Evolutionary conservation across 2,888 invertebrate species (phyloP), one percentile per base, ranked within the genome.

Genomic region (Erpobdella octoculata): DNA sequence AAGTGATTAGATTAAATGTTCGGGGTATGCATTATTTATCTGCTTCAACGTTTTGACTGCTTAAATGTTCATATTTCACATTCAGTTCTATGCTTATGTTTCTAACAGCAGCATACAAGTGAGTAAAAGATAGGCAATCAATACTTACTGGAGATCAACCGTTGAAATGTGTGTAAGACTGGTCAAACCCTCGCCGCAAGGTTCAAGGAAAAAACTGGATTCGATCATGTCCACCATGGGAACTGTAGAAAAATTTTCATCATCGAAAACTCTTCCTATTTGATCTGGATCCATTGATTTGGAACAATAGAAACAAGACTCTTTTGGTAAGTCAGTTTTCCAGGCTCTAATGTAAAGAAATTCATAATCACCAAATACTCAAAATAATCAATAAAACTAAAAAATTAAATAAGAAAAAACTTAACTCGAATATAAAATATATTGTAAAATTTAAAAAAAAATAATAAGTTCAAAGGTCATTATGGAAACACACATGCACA

Each of bases 91-190:
- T n/a, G n/a, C n/a, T n/a, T n/a, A n/a, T n/a, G n/a, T n/a, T n/a
- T n/a, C n/a, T n/a, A n/a, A n/a, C n/a, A n/a, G n/a, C n/a, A n/a
- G n/a, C n/a, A n/a, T n/a, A n/a, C n/a, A n/a, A n/a, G n/a, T n/a
- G n/a, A n/a, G n/a, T n/a, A n/a, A n/a, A n/a, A n/a, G n/a, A n/a
- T n/a, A n/a, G n/a, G n/a, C n/a, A n/a, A n/a, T n/a, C n/a, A n/a
- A n/a, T n/a, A 21, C 62, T 62, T 33, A 62, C 62, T 33, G 21
- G 35, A 62, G 62, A 62, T 62, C 62, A n/a, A 62, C 33, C 28
- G 62, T 62, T 28, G 35, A 35, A 31, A 62, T 62, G 62, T 62
- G 62, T 9, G 62, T 62, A n/a, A 62, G 35, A 31, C 35, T 31
- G 8, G 62, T 35, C 33, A 33, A 31, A 2, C 62, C 62, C 62